phyloP scores from a whole-genome alignment of 2,113 vertebrate genomes.

The Coturnix japonica region DNA sequence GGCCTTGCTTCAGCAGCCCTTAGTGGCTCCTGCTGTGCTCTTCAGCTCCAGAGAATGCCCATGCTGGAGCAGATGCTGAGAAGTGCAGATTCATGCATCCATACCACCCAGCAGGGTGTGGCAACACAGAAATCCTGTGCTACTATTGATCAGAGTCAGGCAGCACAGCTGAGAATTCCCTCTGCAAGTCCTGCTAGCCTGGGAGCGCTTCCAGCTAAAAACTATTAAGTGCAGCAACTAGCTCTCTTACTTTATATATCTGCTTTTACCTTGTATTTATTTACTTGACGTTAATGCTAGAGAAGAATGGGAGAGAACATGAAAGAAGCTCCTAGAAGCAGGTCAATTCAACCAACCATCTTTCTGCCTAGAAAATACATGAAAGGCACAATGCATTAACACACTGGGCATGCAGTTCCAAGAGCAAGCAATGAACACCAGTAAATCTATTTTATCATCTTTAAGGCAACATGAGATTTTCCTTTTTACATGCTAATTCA shows the following conservation, averaged over 20 bases:
- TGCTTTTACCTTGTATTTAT: not conserved
- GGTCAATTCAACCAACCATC: not conserved
- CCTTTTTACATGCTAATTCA: conserved; percentile 22
- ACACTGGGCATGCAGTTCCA: not conserved
- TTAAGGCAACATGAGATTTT: conserved; percentile 26
- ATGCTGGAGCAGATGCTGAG: not conserved
- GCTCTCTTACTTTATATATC: not conserved
- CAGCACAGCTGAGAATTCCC: not conserved
- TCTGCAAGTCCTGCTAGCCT: not conserved
- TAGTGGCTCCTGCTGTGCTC: not conserved
- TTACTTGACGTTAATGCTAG: not conserved
- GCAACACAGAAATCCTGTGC: not conserved
- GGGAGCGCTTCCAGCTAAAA: not conserved
- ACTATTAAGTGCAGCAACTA: not conserved
- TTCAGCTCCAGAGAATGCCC: not conserved
- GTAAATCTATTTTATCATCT: conserved; percentile 15
- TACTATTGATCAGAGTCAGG: not conserved
- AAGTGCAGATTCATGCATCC: not conserved
- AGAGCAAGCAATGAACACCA: conserved; percentile 9
- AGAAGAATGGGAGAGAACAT: not conserved
- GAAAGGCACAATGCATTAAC: not conserved
- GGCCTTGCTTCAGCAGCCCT: not conserved
- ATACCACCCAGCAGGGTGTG: rapidly evolving
- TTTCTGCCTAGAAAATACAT: not conserved
- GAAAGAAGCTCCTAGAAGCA: not conserved